These are phyloP conservation scores for pig (Sus scrofa) DNA, from an alignment of 2,113 vertebrate genomes.

Conservation along the genomic window T2T-Sscrofa CM000826.6:25727501-25728000, in stretches of 20 bases:
- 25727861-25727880: conserved; percentile 72
- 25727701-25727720: not conserved
- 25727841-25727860: conserved; percentile 74
- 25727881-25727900: conserved; percentile 48
- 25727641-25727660: not conserved
- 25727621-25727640: not conserved
- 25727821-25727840: conserved; percentile 78
- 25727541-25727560: not conserved
- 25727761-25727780: conserved; percentile 72
- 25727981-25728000: not conserved
- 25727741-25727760: not conserved
- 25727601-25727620: not conserved
- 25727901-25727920: not conserved
- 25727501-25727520: not conserved
- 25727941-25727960: conserved; percentile 42
- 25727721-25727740: conserved; percentile 34
- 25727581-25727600: not conserved
- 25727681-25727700: conserved; percentile 6
- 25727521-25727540: not conserved
- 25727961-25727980: not conserved
- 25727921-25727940: not conserved
- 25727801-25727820: conserved; percentile 55
- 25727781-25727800: conserved; percentile 66
- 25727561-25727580: not conserved
- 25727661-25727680: not conserved